Percentiles rank a stretch among this genome's conserved stretches.
Evolutionary conservation across 1,140 invertebrate genomes (phyloP).

Genomic region (Magallana ariakensis): DNA sequence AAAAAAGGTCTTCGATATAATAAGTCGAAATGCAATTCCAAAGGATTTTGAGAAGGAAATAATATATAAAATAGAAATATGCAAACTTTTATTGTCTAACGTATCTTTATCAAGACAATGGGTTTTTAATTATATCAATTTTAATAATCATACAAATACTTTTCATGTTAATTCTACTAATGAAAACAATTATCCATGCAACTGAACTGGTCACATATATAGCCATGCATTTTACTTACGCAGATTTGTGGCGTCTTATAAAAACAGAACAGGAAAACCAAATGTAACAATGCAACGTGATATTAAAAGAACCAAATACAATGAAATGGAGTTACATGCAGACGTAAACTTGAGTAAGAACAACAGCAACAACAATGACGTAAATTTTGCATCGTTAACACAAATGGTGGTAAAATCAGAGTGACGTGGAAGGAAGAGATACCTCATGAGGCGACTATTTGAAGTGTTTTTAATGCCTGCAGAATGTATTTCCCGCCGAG

Average conservation of each 20-base stretch:
- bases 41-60: too few relatives aligned
- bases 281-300: too few relatives aligned
- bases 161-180: neutral
- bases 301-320: too few relatives aligned
- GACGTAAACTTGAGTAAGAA: neutral
- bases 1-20: too few relatives aligned
- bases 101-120: too few relatives aligned
- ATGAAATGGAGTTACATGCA: neutral
- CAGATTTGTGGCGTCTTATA: slow-evolving; percentile 23
- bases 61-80: too few relatives aligned
- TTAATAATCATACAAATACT: too few relatives aligned
- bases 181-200: neutral
- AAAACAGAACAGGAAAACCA: neutral
- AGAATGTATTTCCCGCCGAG: slow-evolving; percentile 17
- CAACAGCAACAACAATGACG: neutral
- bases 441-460: slow-evolving; percentile 15
- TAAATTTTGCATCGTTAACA: neutral
- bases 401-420: neutral
- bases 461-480: slow-evolving; percentile 16
- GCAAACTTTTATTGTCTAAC: too few relatives aligned
- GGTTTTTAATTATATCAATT: too few relatives aligned
- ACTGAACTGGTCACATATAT: neutral
- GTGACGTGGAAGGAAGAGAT: neutral
- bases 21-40: too few relatives aligned
- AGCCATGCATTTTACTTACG: slow-evolving; percentile 20